phyloP scores from a whole-genome alignment of 2,888 invertebrate genomes.

The Philaethria dido region DNA sequence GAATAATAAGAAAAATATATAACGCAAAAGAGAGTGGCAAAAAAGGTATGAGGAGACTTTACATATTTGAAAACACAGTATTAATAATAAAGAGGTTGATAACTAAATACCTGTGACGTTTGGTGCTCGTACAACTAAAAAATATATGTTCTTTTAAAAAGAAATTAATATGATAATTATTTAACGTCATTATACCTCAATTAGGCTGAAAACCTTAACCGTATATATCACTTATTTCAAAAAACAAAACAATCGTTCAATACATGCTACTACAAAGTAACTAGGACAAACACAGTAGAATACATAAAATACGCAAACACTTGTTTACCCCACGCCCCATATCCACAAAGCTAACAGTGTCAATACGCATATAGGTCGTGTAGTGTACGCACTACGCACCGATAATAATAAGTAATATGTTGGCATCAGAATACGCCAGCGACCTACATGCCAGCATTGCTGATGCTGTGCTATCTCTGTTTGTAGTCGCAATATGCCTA shows the following conservation, averaged over 20 bases:
- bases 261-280: not conserved
- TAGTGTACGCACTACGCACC: slow-evolving; percentile 12
- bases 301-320: not conserved
- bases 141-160: no score
- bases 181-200: no score
- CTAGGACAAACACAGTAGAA: not conserved
- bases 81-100: no score
- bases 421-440: slow-evolving; percentile 39
- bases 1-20: no score
- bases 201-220: no score
- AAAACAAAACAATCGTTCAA: not conserved
- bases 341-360: not conserved
- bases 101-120: no score
- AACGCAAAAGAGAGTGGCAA: no score
- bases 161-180: no score
- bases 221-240: not conserved
- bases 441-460: slow-evolving; percentile 73
- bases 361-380: slow-evolving; percentile 12
- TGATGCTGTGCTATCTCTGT: slow-evolving; percentile 70
- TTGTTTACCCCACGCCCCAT: not conserved
- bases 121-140: no score
- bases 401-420: slow-evolving; percentile 24
- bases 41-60: no score
- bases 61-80: no score
- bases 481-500: slow-evolving; percentile 72